Conservation (phyloP, 2,113 vertebrate species). For the Triplophysa tibetana region DNA sequence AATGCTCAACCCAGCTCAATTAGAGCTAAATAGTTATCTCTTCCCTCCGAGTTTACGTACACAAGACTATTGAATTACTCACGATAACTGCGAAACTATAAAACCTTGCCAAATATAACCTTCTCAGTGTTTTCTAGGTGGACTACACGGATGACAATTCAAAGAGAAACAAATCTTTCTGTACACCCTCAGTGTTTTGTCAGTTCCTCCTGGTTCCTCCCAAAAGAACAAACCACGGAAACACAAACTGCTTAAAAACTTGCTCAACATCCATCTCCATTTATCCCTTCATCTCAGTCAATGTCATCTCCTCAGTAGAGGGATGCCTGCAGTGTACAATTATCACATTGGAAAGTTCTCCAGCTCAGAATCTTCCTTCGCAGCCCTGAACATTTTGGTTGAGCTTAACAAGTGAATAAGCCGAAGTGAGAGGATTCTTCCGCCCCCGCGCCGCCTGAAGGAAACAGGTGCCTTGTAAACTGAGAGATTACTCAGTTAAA, state of each 20-base stretch:
- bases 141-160: neutral
- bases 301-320: constrained; percentile 4
- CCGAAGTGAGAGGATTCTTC: constrained; percentile 13
- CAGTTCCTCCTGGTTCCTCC: constrained; percentile 1
- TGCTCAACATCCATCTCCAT: constrained; percentile 4
- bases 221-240: neutral
- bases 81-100: neutral
- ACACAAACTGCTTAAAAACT: constrained; percentile 14
- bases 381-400: constrained; percentile 17
- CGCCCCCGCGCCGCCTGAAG: constrained; percentile 10
- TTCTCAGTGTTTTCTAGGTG: neutral
- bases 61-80: constrained; percentile 29
- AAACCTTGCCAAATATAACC: neutral
- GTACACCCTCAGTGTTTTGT: neutral
- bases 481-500: constrained; percentile 41
- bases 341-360: constrained; percentile 26
- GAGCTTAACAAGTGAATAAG: constrained; percentile 31
- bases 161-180: neutral
- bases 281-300: constrained; percentile 35
- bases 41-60: neutral
- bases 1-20: constrained; percentile 11
- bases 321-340: constrained; percentile 26
- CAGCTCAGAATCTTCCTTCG: constrained; percentile 24
- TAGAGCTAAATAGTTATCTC: constrained; percentile 4
- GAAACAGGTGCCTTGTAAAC: constrained; percentile 50